Percentiles rank a stretch among this genome's conserved stretches.
Conservation (phyloP, 2,888 invertebrate species). For the Andrena camellia region DNA sequence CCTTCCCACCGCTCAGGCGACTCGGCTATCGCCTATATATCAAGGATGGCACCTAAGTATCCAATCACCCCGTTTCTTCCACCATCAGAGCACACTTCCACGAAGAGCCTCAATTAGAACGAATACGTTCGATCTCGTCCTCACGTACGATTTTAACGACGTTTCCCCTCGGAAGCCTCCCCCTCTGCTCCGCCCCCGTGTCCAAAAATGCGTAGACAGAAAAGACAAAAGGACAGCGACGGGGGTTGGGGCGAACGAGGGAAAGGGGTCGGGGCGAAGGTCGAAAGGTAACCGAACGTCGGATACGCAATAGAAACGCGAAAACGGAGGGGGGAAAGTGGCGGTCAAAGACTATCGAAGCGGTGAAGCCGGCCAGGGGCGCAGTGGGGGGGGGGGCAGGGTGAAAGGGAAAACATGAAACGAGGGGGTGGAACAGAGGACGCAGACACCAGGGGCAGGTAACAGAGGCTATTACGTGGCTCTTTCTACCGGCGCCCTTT, state of each 20-base stretch:
- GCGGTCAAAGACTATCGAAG: conserved; percentile 47
- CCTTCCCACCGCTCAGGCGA: no score
- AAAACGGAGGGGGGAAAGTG: conserved; percentile 36
- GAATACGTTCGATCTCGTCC: not conserved
- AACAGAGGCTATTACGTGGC: conserved; percentile 75
- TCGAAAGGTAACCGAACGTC: conserved; percentile 47
- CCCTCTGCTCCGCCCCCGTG: no score
- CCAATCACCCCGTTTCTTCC: not conserved
- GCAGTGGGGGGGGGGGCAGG: conserved; percentile 40
- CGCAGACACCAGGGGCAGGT: conserved; percentile 62
- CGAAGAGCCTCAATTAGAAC: not conserved
- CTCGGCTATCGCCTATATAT: no score
- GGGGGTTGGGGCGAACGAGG: not conserved
- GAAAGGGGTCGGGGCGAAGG: conserved; percentile 18
- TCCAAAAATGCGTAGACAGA: not conserved
- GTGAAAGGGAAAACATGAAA: conserved; percentile 55
- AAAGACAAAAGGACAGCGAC: not conserved
- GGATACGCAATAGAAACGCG: conserved; percentile 22
- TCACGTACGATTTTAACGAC: not conserved
- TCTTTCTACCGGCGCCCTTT: conserved; percentile 73
- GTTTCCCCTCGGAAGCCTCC: not conserved
- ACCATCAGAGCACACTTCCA: not conserved
- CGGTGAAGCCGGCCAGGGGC: conserved; percentile 36
- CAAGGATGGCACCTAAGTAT: not conserved
- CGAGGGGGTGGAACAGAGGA: conserved; percentile 31